Base-by-base conservation (phyloP, 2,113 vertebrate genomes). In the Trinectes maculatus region DNA sequence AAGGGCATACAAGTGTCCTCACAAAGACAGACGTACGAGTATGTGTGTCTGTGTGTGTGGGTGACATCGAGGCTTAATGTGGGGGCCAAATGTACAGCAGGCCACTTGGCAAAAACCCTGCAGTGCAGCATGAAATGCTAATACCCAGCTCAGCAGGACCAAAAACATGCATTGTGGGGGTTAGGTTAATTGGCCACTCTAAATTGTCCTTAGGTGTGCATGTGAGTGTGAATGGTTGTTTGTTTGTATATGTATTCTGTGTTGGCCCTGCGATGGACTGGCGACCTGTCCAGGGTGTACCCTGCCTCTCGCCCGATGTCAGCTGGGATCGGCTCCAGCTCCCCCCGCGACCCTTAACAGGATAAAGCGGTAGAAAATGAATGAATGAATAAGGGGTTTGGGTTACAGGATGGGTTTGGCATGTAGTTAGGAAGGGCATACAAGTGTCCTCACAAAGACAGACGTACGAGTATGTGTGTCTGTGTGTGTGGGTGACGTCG, bases 31-130 rank as follows among this genome's bases (percentile, higher is more conserved):
- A 31, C 8, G 29, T 31, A 4, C 8, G 4, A 31, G 40, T 42
- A n/a, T 42, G 1, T 42, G 40, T 16, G 15, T 51, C 11, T 44
- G 8, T 62, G 26, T 47, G 25, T 25, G 40, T 54, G 49, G 22
- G 46, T 5, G 18, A 51, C 19, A 52, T 18, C 52, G 9, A 43
- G 40, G 21, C 19, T 6, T 21, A 11, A 22, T 46, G 43, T 46
- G 43, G 21, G 47, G 4, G 18, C 34, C 55, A 39, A 63, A 28
- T 58, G 51, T 47, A n/a, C 53, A 66, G 36, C 31, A 48, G 29
- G 28, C 24, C 59, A 69, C 40, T 56, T 49, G 36, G 48, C 34
- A 59, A 62, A 53, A 39, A 43, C 40, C 69, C 26, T 49, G 54
- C 6, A 24, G 10, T 53, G 39, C 40, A 48, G 36, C 36, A 57